A percentile compares a stretch with the other conserved stretches of the same genome.
These are phyloP conservation scores for Melanogrammus aeglefinus DNA, from an alignment of 2,797 vertebrate genomes.

Conservation along the genomic window DNA sequence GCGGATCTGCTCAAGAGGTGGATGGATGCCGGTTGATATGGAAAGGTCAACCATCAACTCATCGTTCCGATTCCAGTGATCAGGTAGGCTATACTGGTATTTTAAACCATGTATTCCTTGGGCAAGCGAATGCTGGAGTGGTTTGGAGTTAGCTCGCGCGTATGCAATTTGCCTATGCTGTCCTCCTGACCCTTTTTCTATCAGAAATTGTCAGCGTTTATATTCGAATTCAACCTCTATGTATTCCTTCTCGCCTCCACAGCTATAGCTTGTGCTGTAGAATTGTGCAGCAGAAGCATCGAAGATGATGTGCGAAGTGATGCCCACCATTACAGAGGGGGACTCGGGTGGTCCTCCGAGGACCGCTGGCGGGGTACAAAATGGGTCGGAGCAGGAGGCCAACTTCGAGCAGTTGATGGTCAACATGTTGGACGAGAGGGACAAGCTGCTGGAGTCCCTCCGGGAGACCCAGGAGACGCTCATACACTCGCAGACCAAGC, in stretches of 20 bases:
- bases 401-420: slow-evolving; percentile 99
- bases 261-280: not conserved
- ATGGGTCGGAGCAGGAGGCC: slow-evolving; percentile 84
- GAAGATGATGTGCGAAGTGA: slow-evolving; percentile 96
- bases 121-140: not conserved
- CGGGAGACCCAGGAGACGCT: slow-evolving; percentile 93
- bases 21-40: slow-evolving; percentile 66
- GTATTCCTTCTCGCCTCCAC: not conserved
- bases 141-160: not conserved
- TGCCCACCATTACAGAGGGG: slow-evolving; percentile 96
- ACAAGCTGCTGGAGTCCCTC: slow-evolving; percentile 93
- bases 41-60: slow-evolving; percentile 60
- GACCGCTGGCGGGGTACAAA: slow-evolving; percentile 66
- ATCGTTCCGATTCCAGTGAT: slow-evolving; percentile 49
- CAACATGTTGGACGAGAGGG: slow-evolving; percentile 96
- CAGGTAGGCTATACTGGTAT: slow-evolving; percentile 48
- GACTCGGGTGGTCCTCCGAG: slow-evolving; percentile 87
- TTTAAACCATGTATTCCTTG: slow-evolving; percentile 15
- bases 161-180: not conserved
- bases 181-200: slow-evolving; percentile 14
- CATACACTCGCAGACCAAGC: slow-evolving; percentile 85
- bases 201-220: slow-evolving; percentile 2
- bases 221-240: not conserved
- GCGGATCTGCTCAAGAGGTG: slow-evolving; percentile 67
- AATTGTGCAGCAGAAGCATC: slow-evolving; percentile 23